Base-by-base conservation (phyloP, 2,113 vertebrate species). In the Boleophthalmus pectinirostris region DNA sequence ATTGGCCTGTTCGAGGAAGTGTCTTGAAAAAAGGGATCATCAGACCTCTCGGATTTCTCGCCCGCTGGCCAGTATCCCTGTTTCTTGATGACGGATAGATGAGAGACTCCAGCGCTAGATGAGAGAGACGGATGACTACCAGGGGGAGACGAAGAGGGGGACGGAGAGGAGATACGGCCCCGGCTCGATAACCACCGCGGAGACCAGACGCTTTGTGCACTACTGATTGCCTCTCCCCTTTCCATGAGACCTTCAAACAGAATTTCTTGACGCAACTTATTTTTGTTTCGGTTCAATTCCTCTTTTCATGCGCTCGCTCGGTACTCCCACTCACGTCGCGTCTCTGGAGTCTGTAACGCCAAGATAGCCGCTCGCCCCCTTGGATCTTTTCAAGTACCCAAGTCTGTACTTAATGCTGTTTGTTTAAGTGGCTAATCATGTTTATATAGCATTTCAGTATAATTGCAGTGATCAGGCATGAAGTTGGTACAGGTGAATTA, bases 11-110 rank as follows among this genome's bases (percentile, higher is more conserved):
- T 70, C 72, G 68, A 3, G 82, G 77, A 84, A 85, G 67, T 61
- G 75, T 80, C 78, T 71, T 72, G 78, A 83, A 77, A 83, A 77
- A 81, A 82, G 75, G 67, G 65, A 84, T 80, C 61, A 54, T 80
- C 61, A 54, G 29, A 72, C 73, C 35, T 75, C 74, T 87, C 84
- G 60, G 74, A 79, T 83, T 80, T 81, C 81, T 74, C 77, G 85
- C 79, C 79, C 35, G 65, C 72, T 80, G 80, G 82, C 83, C 72
- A 70, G 61, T 66, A 60, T 72, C 24, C 78, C 70, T 81, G 74
- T 84, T 54, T 82, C 74, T 85, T 82, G 84, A 89, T 82, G 78
- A 82, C 78, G 23, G 74, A 82, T 78, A 82, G 85, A 90, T 83
- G 85, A 84, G 82, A 53, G 71, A 61, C 65, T 56, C 56, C 75